Conservation (phyloP, 2,888 invertebrate genomes). For the Schizaphis graminum region DNA sequence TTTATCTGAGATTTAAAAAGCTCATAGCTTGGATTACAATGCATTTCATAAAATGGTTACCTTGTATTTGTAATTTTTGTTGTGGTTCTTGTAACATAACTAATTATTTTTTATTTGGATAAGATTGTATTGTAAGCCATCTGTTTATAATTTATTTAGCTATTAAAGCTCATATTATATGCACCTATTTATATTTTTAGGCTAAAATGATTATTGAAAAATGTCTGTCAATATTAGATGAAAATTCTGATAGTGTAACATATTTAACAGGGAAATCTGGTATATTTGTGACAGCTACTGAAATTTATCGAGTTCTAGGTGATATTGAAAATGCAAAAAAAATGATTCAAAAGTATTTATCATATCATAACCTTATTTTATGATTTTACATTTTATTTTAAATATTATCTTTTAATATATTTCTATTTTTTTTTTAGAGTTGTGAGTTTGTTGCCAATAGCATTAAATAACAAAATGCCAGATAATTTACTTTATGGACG, state of each 20-base stretch:
- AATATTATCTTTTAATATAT: conserved; percentile 54
- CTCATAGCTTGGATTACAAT: neutral
- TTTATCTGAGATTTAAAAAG: neutral
- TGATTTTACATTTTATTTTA: neutral
- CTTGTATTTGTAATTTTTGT: neutral
- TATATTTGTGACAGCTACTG: conserved; percentile 76
- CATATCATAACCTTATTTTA: conserved; percentile 62
- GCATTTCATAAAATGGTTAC: neutral
- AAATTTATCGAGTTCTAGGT: conserved; percentile 75
- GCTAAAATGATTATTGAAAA: conserved; percentile 72
- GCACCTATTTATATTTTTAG: conserved; percentile 65
- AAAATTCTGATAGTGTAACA: conserved; percentile 73
- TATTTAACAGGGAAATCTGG: conserved; percentile 81
- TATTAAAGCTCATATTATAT: neutral
- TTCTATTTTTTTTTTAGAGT: conserved; percentile 57
- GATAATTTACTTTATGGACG: conserved; percentile 91
- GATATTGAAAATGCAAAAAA: conserved; percentile 73
- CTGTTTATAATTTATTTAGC: neutral
- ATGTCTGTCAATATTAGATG: conserved; percentile 72
- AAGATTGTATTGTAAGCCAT: neutral
- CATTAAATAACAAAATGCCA: conserved; percentile 74
- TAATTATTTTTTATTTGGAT: neutral
- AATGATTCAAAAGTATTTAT: conserved; percentile 73
- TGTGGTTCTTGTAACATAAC: neutral
- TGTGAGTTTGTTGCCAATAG: conserved; percentile 70